Evolutionary conservation across 2,113 vertebrate genomes (phyloP).

Genomic region (Megaleporinus macrocephalus): DNA sequence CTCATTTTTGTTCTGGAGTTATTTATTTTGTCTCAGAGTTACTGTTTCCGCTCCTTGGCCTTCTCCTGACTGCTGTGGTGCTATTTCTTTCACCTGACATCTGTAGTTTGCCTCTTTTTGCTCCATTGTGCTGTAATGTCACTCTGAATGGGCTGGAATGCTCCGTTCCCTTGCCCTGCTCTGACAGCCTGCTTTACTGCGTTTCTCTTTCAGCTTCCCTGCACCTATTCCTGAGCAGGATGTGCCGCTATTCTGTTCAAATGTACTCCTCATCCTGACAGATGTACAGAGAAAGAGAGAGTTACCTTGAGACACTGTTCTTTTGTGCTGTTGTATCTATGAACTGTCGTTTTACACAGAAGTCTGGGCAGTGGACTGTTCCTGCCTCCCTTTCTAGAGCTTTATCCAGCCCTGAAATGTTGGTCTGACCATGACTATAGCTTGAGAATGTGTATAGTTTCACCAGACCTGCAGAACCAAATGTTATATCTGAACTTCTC

Average conservation of each 20-base stretch:
- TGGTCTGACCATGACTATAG: no score
- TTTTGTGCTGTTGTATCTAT: neutral
- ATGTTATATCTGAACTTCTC: no score
- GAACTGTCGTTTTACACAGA: neutral
- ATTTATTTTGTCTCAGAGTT: neutral
- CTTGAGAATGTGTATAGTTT: no score
- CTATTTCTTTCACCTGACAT: neutral
- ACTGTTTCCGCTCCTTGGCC: neutral
- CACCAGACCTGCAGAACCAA: no score
- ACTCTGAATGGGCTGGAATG: neutral
- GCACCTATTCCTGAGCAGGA: neutral
- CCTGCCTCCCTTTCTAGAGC: neutral
- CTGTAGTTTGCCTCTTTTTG: neutral
- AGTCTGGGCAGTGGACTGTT: neutral
- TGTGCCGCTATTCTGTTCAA: neutral
- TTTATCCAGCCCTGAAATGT: no score
- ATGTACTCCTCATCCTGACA: neutral
- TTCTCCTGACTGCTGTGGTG: neutral
- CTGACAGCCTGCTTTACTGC: neutral
- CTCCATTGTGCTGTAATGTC: neutral
- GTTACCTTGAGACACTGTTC: neutral
- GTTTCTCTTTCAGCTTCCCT: neutral
- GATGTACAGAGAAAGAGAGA: neutral
- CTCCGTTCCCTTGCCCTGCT: neutral
- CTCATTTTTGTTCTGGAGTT: neutral